Base-by-base conservation (phyloP, 2,888 invertebrate species). In the Andrena camellia region DNA sequence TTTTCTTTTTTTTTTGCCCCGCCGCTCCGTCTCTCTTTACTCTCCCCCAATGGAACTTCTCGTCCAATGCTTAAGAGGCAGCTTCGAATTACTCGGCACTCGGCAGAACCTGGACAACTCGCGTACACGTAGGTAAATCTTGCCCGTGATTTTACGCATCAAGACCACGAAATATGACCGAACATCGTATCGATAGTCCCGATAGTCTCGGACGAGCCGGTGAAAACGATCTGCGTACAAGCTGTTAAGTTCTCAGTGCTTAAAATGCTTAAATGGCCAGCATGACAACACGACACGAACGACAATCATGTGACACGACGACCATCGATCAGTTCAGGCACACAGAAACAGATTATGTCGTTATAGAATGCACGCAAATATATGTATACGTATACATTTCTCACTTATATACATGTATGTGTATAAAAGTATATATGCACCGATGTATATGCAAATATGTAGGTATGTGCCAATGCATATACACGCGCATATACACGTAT, bases 271-370 rank as follows among this genome's bases (percentile, higher is more conserved):
- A 91, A 93, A 93, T 93, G 93, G 94, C 94, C 93, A 94, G 93
- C 93, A 94, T 94, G 94, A 94, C 94, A 94, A 94, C 94, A 94
- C 94, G 94, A 94, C 92, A 94, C 93, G 93, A 93, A 93, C 93
- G 93, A 94, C 94, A 94, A 94, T 93, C 93, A 94, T 94, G 93
- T 94, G 94, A 94, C 93, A 94, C 93, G 94, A 94, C 93, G 94
- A 94, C 93, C 93, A 94, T 93, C 92, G 93, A 94, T 91, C 93
- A 94, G 93, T 94, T 93, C 94, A 94, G 94, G 93, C 94, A 94
- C 93, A 94, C 93, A 94, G 91, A 93, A 90, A 94, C 92, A 93
- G 91, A 91, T 90, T 87, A 92, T 90, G 90, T 92, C 86, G 88
- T 89, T 89, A 81, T 77, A 92, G 90, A 90, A 80, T 85, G 88